Evolutionary conservation across 1,140 invertebrate species (phyloP).

Genomic region (Hydropsyche tenuis): DNA sequence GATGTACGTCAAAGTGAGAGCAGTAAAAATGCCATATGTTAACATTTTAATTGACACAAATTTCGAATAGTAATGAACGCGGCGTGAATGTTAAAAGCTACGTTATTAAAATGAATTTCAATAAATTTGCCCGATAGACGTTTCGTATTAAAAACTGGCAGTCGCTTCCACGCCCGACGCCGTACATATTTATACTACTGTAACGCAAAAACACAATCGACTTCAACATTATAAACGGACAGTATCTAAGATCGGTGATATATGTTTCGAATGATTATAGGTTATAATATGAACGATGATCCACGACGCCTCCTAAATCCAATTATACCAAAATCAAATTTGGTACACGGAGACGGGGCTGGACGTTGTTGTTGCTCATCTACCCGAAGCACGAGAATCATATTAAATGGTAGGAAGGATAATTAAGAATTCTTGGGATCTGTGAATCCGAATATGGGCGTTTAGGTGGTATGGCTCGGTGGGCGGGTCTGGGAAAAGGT

Average conservation of each 20-base stretch:
- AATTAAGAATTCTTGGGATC: conserved; percentile 47
- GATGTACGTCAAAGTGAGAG: too few species aligned
- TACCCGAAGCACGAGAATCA: conserved; percentile 34
- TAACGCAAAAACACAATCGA: neutral
- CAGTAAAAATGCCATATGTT: too few species aligned
- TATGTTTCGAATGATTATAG: conserved; percentile 47
- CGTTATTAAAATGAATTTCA: neutral
- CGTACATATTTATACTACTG: too few species aligned
- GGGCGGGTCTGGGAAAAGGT: conserved; percentile 34
- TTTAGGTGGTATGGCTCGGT: conserved; percentile 24
- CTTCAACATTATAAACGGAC: neutral
- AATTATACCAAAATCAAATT: conserved; percentile 49
- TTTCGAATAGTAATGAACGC: too few species aligned
- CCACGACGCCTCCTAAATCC: conserved; percentile 47
- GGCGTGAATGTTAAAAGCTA: neutral
- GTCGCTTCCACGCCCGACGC: neutral
- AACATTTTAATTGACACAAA: too few species aligned
- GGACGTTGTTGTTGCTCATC: conserved; percentile 17
- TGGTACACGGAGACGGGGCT: conserved; percentile 18
- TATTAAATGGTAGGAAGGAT: conserved; percentile 39
- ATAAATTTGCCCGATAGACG: neutral
- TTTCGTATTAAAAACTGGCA: neutral
- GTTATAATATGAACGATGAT: conserved; percentile 42
- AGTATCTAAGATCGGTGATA: conserved; percentile 32
- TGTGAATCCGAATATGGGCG: conserved; percentile 40